Base-by-base conservation (phyloP, 2,888 invertebrate genomes). In the Philaethria dido region DNA sequence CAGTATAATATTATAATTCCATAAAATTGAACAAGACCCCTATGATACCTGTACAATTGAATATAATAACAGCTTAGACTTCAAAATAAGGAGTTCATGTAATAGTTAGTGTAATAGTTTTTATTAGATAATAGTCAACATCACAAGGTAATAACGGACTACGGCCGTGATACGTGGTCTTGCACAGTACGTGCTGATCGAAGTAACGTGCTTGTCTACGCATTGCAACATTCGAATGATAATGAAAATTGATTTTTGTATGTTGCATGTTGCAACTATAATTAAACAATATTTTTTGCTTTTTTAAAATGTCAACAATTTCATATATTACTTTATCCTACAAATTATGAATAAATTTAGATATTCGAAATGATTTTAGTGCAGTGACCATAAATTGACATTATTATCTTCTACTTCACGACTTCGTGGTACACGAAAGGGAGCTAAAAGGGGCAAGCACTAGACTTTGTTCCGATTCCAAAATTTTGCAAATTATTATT, bases 111-210 rank as follows among this genome's bases (percentile, higher is more conserved):
- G 29, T 11, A n/a, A 29, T 50, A 45, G 5, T 48, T 64, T 59
- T 57, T 59, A 42, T 39, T 48, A 1, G 20, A 59, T n/a, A 39
- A 16, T 42, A 48, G 25, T 47, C 42, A 18, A 8, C 59, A 48
- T 39, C 2, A 64, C 45, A 25, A 11, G 18, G 64, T 9, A 39
- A 36, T 48, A 22, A 33, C 20, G 29, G 20, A 25, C 25, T 22
- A 20, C 16, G 42, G 20, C 44, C 48, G 25, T 33, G 29, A 16
- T 18, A 39, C 64, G 59, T 50, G 65, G 25, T 42, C 50, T 60
- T 44, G 42, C 20, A n/a, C 9, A 39, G 18, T 60, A 55, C 66
- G 57, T 66, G 69, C 44, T 67, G 69, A 62, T 54, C 45, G 66
- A 9, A 55, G 18, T 14, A 54, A 50, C 60, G 60, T 59, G 65